Conservation (phyloP, 1,140 invertebrate genomes). For the Camponotus floridanus region DNA sequence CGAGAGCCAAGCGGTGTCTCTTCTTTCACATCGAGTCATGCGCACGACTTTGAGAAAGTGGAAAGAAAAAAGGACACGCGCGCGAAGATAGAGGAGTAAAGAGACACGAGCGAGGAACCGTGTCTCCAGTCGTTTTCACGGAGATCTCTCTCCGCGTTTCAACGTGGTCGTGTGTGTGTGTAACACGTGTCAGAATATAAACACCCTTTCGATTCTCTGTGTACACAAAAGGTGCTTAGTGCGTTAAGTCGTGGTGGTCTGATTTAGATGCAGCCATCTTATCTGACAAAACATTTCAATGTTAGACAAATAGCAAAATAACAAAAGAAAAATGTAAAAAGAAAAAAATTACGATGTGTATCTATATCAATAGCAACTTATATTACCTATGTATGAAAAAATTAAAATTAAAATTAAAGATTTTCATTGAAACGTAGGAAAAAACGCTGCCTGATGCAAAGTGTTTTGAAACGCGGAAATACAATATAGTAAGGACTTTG, state of each 20-base stretch:
- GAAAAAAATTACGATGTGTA: conserved; percentile 31
- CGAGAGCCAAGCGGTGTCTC: conserved; percentile 36
- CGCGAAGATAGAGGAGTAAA: conserved; percentile 54
- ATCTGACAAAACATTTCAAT: conserved; percentile 79
- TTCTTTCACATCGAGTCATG: conserved; percentile 60
- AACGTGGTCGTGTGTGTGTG: conserved; percentile 43
- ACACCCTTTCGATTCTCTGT: conserved; percentile 67
- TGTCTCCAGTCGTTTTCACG: conserved; percentile 60
- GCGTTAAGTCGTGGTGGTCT: conserved; percentile 73
- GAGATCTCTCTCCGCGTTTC: conserved; percentile 66
- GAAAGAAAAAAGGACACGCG: conserved; percentile 58
- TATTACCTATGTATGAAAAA: not conserved
- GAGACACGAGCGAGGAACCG: conserved; percentile 58
- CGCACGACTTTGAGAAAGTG: conserved; percentile 63
- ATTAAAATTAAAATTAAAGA: conserved; percentile 33
- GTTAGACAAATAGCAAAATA: conserved; percentile 71
- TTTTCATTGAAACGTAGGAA: not conserved
- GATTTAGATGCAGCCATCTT: conserved; percentile 79
- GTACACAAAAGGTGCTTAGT: conserved; percentile 67
- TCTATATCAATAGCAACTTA: conserved; percentile 41
- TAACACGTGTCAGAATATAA: conserved; percentile 66
- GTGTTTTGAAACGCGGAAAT: not conserved
- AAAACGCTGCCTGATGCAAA: conserved; percentile 12
- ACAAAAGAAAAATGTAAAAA: not conserved
- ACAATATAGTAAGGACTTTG: not conserved